A percentile compares a stretch with the other conserved stretches of the same genome.
Evolutionary conservation across 1,140 invertebrate genomes (phyloP).

Genomic region (Lethocerus indicus): DNA sequence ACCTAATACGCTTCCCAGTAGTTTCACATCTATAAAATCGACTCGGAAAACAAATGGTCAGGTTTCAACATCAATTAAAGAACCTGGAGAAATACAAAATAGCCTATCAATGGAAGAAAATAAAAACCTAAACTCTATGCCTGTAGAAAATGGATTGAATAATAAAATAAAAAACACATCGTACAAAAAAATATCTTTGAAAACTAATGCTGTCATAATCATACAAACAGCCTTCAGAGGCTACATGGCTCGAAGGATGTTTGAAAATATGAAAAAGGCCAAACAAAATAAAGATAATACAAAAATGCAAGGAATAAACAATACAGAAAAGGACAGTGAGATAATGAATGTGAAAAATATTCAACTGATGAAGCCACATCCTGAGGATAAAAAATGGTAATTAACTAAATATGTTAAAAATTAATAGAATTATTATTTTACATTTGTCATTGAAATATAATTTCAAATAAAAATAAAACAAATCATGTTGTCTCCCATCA

Average conservation of each 20-base stretch:
- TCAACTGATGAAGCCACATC: background rate
- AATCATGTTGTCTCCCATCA: background rate
- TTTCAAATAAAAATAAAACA: background rate
- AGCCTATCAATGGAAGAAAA: background rate
- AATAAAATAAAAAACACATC: background rate
- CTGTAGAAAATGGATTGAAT: background rate
- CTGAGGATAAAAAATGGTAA: background rate
- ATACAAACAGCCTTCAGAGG: background rate
- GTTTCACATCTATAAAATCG: no score
- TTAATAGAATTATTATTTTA: no score
- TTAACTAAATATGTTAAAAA: no score
- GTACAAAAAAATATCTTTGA: background rate
- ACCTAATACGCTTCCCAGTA: background rate
- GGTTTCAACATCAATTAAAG: background rate
- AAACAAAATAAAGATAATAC: background rate
- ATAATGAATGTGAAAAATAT: background rate
- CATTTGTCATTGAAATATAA: background rate
- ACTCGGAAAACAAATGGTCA: background rate
- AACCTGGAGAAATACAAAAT: background rate
- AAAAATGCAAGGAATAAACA: background rate
- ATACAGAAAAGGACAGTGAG: background rate
- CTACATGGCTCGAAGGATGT: background rate
- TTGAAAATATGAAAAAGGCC: background rate
- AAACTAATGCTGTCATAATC: background rate
- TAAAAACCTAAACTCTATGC: background rate